phyloP scores from a whole-genome alignment of 1,140 invertebrate genomes.

The Dryas iulia region DNA sequence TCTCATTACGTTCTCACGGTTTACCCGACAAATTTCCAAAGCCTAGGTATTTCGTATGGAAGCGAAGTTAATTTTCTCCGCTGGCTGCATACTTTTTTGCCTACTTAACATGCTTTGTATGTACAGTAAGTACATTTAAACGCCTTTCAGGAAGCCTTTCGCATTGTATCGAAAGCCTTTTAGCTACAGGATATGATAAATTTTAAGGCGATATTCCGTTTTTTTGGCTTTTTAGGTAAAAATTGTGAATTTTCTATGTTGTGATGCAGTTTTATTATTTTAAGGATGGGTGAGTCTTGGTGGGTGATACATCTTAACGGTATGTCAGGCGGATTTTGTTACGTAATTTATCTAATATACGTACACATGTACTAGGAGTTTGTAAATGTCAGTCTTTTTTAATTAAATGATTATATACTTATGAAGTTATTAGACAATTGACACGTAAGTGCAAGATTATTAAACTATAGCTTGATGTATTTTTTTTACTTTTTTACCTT shows the following conservation, averaged over 20 bases:
- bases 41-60: conserved; percentile 32
- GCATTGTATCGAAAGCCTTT: conserved; percentile 17
- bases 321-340: too few species aligned
- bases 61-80: conserved; percentile 24
- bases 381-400: too few species aligned
- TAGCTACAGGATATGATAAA: conserved; percentile 9
- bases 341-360: too few species aligned
- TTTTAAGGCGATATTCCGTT: not conserved
- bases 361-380: too few species aligned
- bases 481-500: too few species aligned
- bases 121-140: conserved; percentile 11
- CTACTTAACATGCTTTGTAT: conserved; percentile 17
- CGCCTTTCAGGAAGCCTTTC: conserved; percentile 11
- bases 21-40: conserved; percentile 42
- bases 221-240: not conserved
- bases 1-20: conserved; percentile 41
- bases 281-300: too few species aligned
- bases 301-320: too few species aligned
- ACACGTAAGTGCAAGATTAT: too few species aligned
- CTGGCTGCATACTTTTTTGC: conserved; percentile 17
- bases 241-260: not conserved
- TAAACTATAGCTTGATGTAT: too few species aligned
- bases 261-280: too few species aligned
- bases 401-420: too few species aligned
- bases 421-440: too few species aligned